Base-by-base conservation (phyloP, 2,888 invertebrate genomes). In the Meghimatium bilineatum region DNA sequence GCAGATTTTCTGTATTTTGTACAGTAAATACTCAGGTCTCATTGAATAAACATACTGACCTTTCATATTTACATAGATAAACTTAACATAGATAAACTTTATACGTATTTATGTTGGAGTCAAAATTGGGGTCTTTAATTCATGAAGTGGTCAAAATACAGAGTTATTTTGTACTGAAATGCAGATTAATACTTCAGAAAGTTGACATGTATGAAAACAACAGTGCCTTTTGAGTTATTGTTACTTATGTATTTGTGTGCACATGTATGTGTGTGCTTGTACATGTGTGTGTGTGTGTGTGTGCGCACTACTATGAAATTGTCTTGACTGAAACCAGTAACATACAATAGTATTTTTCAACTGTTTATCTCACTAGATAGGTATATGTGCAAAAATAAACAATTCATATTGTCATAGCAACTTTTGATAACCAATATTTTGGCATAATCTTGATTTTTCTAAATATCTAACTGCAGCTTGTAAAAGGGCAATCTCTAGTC, bases 241-340 rank as follows among this genome's bases (percentile, higher is more conserved):
- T 60, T 36, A 56, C 66, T 75, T 79, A 85, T 82, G 82, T 82
- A 82, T 80, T 34, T 74, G 71, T 80, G n/a, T n/a, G n/a, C n/a
- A 44, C 44, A 44, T 44, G 52, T 69, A 26, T 75, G 76, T 75
- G 76, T 84, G 56, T 69, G 66, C 69, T n/a, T n/a, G n/a, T n/a
- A 56, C 56, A 67, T 82, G 60, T 63, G 29, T 82, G 60, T 67
- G 36, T 76, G 52, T 82, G 74, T 63, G 66, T 66, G 52, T 76
- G 52, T 82, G 74, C 38, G 66, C 44, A 32, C 49, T 52, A 32
- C 74, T n/a, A 63, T 49, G 74, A 74, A 74, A 44, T 44, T 52
- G 49, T 74, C n/a, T 60, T 77, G n/a, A 77, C 38, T 77, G 38
- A n/a, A 77, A 63, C 23, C 36, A 77, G 29, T 52, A 74, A 74